A percentile compares a stretch with the other conserved stretches of the same genome.
Evolutionary conservation across 1,140 invertebrate genomes (phyloP).

Genomic region (Cydia pomonella): DNA sequence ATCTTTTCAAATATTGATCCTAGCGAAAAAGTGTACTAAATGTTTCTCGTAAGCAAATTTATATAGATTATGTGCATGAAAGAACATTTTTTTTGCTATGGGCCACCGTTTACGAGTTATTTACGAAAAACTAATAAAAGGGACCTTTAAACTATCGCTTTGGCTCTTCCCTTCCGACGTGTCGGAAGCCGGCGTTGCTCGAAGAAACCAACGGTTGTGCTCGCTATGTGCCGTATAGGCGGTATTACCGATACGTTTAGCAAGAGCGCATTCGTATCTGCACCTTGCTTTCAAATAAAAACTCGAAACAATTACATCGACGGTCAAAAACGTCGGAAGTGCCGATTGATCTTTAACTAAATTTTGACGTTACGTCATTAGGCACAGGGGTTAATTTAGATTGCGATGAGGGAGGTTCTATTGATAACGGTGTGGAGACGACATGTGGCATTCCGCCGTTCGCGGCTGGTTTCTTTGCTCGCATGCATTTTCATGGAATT

Average conservation of each 20-base stretch:
- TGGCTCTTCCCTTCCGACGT: too few species aligned
- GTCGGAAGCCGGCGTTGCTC: too few species aligned
- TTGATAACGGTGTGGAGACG: conserved; percentile 61
- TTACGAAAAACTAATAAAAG: too few species aligned
- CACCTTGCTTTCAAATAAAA: conserved; percentile 75
- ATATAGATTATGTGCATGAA: too few species aligned
- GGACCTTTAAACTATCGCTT: too few species aligned
- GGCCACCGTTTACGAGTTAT: too few species aligned
- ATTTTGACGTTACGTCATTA: conserved; percentile 66
- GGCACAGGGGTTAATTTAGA: conserved; percentile 65
- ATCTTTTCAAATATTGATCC: too few species aligned
- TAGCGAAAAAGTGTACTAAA: too few species aligned
- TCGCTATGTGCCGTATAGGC: conserved; percentile 6
- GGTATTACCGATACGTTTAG: conserved; percentile 64
- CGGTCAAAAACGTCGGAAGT: conserved; percentile 62
- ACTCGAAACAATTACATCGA: conserved; percentile 76
- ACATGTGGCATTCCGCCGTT: conserved; percentile 69
- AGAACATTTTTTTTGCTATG: too few species aligned
- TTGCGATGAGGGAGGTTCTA: conserved; percentile 50
- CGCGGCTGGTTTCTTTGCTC: conserved; percentile 68
- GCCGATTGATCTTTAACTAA: conserved; percentile 60
- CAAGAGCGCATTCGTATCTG: conserved; percentile 67
- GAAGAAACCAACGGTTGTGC: conserved; percentile 19
- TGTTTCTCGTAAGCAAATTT: too few species aligned
- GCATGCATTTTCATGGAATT: conserved; percentile 78